Evolutionary conservation across 2,113 vertebrate genomes (phyloP).

Genomic region (Callaeas wilsoni): DNA sequence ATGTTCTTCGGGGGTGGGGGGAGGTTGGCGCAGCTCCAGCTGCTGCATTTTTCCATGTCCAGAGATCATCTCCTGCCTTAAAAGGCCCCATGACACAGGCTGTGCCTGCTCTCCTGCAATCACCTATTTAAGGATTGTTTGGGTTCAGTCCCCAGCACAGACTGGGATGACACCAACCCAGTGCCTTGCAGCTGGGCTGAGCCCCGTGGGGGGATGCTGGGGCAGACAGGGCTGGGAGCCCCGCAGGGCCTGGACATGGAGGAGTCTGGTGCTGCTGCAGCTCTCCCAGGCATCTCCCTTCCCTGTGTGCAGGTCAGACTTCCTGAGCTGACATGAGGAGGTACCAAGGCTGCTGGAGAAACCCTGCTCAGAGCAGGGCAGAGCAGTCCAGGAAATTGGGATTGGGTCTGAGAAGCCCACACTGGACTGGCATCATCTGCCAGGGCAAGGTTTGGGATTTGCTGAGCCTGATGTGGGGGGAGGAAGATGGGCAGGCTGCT

Average conservation of each 20-base stretch:
- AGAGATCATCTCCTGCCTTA: neutral
- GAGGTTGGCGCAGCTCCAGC: neutral
- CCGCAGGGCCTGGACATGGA: rapidly evolving
- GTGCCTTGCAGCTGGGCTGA: neutral
- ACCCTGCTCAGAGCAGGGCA: neutral
- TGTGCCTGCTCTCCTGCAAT: neutral
- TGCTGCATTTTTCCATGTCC: neutral
- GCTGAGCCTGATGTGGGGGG: neutral
- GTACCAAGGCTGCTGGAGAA: neutral
- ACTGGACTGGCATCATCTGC: neutral
- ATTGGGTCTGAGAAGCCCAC: neutral
- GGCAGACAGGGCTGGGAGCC: neutral
- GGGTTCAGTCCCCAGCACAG: rapidly evolving
- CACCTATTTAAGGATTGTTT: neutral
- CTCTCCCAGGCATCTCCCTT: neutral
- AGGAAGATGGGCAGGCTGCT: neutral
- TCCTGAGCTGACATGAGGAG: neutral
- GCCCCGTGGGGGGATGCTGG: rapidly evolving
- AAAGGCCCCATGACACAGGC: neutral
- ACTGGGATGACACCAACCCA: neutral
- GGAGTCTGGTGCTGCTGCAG: neutral
- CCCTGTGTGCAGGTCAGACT: neutral
- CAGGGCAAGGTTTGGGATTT: neutral
- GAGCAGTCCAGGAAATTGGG: neutral
- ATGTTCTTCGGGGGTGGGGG: neutral